These are phyloP conservation scores for Aplodontia rufa DNA, from an alignment of 2,113 vertebrate genomes.

Conservation along the genomic window DNA sequence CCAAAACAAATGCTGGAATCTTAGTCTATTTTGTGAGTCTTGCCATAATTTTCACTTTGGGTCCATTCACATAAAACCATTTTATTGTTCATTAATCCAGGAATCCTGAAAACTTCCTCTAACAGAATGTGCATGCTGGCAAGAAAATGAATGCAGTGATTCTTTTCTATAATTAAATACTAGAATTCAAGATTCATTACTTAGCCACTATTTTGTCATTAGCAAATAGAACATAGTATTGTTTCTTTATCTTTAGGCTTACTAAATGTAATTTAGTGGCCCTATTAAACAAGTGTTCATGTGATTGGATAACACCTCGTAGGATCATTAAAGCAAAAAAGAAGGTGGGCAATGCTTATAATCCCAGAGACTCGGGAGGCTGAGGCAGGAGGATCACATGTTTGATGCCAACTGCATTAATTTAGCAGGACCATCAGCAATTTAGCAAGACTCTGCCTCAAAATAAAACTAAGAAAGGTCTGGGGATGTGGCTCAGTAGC, in stretches of 20 bases:
- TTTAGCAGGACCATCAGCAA: no score
- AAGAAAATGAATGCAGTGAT: neutral
- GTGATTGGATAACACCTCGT: neutral
- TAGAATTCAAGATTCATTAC: neutral
- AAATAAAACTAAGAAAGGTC: no score
- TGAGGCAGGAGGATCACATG: no score
- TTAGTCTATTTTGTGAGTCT: neutral
- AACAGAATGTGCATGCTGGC: neutral
- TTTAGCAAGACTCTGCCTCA: no score
- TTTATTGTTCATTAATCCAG: neutral
- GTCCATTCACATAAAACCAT: neutral
- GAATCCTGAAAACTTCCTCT: neutral
- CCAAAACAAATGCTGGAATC: neutral
- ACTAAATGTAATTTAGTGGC: neutral
- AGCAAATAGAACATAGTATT: neutral
- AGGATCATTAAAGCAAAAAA: neutral
- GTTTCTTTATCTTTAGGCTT: neutral
- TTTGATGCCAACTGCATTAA: no score
- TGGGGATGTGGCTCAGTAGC: no score
- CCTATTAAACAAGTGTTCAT: neutral
- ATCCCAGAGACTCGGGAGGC: no score
- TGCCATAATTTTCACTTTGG: neutral
- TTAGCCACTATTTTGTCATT: neutral
- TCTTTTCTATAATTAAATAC: neutral
- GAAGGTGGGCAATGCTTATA: neutral